Conservation (phyloP, 2,797 vertebrate genomes). For the Acanthurus leucopareius region DNA sequence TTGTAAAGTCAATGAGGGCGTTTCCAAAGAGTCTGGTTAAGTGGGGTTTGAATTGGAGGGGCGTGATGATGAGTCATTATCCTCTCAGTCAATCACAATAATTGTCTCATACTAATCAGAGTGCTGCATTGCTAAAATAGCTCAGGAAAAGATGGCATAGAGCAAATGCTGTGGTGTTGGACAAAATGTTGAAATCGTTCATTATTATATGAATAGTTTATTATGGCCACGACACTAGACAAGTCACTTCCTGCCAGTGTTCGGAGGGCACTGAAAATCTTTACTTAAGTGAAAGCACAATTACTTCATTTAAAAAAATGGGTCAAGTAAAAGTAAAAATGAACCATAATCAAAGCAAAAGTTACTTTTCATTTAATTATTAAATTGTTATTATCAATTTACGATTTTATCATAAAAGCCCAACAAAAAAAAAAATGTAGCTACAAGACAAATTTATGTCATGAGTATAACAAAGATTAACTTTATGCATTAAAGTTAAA, state of each 20-base stretch:
- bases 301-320: too few species aligned
- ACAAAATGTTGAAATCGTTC: constrained; percentile 9
- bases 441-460: too few species aligned
- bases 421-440: too few species aligned
- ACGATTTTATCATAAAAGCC: too few species aligned
- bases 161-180: neutral
- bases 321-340: too few species aligned
- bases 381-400: too few species aligned
- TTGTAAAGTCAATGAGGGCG: constrained; percentile 46
- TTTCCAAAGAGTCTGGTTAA: constrained; percentile 51
- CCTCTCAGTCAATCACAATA: constrained; percentile 53
- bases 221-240: neutral
- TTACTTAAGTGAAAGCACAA: too few species aligned
- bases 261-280: neutral
- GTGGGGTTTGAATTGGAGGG: constrained; percentile 43
- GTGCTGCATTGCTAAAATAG: constrained; percentile 15
- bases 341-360: too few species aligned
- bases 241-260: neutral
- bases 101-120: constrained; percentile 44
- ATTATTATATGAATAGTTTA: neutral
- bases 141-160: constrained; percentile 1
- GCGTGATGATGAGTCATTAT: constrained; percentile 57
- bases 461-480: too few species aligned
- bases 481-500: too few species aligned
- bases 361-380: too few species aligned